Evolutionary conservation across 2,113 vertebrate genomes (phyloP).

Genomic region (Oncorhynchus tshawytscha): DNA sequence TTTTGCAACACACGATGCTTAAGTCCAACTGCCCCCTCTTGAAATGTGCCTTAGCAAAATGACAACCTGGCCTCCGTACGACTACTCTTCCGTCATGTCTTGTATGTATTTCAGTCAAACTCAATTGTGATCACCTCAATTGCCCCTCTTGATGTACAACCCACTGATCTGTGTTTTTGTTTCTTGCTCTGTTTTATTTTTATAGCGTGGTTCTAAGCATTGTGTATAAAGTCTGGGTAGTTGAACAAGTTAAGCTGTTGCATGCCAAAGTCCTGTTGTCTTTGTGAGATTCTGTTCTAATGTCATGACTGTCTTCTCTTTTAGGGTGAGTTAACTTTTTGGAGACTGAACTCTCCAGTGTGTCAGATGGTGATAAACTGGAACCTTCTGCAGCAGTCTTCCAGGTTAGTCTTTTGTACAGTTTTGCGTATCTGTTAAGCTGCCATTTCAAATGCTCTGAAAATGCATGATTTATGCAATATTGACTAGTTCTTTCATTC

Average conservation of each 20-base stretch:
- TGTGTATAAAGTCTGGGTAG: neutral
- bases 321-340: neutral
- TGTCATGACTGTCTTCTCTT: neutral
- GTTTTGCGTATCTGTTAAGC: neutral
- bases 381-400: neutral
- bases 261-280: neutral
- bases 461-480: too few species aligned
- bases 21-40: neutral
- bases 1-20: neutral
- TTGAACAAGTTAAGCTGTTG: neutral
- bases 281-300: neutral
- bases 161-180: neutral
- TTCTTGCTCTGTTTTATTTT: neutral
- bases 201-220: neutral
- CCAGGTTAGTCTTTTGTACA: neutral
- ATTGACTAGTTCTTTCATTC: neutral
- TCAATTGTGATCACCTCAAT: neutral
- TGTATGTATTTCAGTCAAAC: neutral
- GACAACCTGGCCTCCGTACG: neutral
- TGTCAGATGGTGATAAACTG: neutral
- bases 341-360: neutral
- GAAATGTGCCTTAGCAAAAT: too few species aligned
- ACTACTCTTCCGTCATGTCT: neutral
- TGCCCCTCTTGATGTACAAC: neutral
- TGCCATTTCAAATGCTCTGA: too few species aligned